phyloP scores from a whole-genome alignment of 2,113 vertebrate genomes.

The Centropristis striata region DNA sequence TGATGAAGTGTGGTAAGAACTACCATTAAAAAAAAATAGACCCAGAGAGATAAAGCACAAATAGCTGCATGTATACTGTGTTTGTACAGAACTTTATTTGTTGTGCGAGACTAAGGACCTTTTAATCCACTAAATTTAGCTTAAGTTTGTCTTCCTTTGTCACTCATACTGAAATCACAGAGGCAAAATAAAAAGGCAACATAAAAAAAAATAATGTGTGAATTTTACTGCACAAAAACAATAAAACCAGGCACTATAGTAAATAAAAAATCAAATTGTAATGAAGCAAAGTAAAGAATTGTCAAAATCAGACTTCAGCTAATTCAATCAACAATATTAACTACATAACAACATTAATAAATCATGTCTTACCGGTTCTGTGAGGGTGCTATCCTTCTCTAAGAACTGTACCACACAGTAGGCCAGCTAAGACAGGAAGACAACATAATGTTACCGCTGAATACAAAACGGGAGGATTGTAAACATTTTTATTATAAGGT shows the following conservation, averaged over 20 bases:
- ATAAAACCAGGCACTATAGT: neutral
- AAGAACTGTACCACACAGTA: conserved; percentile 86
- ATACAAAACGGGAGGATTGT: neutral
- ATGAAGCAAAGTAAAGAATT: neutral
- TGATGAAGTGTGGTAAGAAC: neutral
- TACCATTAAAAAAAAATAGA: neutral
- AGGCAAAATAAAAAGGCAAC: no score
- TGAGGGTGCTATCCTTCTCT: conserved; percentile 86
- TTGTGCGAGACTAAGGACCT: neutral
- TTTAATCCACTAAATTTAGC: neutral
- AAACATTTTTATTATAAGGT: neutral
- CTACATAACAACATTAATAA: neutral
- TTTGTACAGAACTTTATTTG: neutral
- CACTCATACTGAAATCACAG: neutral
- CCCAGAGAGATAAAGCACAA: neutral
- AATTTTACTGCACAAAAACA: neutral
- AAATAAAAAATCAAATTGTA: neutral
- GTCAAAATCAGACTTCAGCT: neutral
- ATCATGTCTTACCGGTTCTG: conserved; percentile 78
- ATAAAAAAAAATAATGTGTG: no score
- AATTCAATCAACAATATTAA: conserved; percentile 20
- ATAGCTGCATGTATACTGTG: neutral
- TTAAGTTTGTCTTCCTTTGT: neutral
- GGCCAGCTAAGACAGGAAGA: conserved; percentile 69
- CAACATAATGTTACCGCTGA: neutral